Percentiles rank a stretch among this genome's conserved stretches.
These are phyloP conservation scores for Caracal caracal DNA, from an alignment of 2,113 vertebrate species.

Conservation along the genomic window DNA sequence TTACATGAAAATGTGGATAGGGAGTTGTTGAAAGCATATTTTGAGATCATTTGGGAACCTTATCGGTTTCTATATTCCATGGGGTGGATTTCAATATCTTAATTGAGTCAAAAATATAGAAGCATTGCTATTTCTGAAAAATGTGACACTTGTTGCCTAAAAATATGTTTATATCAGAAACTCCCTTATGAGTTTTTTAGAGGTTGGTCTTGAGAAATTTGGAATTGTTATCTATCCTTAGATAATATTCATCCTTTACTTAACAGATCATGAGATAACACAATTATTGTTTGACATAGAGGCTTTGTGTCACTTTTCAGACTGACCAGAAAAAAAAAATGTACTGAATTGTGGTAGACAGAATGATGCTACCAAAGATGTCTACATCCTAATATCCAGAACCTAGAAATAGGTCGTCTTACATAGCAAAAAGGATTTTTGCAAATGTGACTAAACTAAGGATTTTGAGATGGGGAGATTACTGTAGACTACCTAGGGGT, in stretches of 20 bases:
- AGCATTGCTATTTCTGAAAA: background rate
- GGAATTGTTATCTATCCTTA: background rate
- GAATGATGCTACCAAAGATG: background rate
- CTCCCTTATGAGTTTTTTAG: background rate
- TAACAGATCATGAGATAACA: background rate
- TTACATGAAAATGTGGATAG: background rate
- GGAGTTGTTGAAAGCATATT: background rate
- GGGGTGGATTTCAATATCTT: background rate
- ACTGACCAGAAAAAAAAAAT: background rate
- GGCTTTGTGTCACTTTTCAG: background rate
- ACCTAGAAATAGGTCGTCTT: background rate
- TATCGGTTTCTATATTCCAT: background rate
- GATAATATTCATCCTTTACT: background rate
- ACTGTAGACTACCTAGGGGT: background rate
- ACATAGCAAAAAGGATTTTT: background rate
- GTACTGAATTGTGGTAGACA: background rate
- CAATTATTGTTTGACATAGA: background rate
- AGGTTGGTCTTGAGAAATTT: background rate
- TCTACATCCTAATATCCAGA: background rate
- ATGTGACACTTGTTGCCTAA: background rate
- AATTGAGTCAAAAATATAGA: background rate
- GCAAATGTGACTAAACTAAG: background rate
- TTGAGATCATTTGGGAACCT: background rate
- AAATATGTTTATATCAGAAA: background rate
- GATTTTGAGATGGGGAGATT: background rate